Base-by-base conservation (phyloP, 2,888 invertebrate species). In the Chaitophorus viminalis region DNA sequence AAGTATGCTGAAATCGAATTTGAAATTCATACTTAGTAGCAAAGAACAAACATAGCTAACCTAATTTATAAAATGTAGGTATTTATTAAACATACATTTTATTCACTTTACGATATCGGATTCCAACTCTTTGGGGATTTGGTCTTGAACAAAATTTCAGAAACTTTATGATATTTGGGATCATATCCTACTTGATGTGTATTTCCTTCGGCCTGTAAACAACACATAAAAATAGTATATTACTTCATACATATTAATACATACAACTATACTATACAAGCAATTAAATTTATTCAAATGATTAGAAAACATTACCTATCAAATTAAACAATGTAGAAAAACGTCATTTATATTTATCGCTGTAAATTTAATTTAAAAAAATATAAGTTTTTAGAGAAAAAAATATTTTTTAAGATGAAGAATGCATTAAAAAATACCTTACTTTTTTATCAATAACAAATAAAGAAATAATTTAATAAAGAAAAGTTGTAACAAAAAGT, bases 201-300 rank as follows among this genome's bases (percentile, higher is more conserved):
- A 65, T 87, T 87, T 39, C 86, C 86, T 21, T 78, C 39, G 0
- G 86, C 86, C 86, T 87, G 60, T 29, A 54, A 86, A 78, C n/a
- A 76, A 68, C 9, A 17, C 31, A 21, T 70, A 6, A 70, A 31
- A 21, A 54, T 54, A 52, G 3, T 54, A 76, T 52, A 52, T 52
- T 17, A 75, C 36, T 74, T 75, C 25, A 36, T 33, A 65, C n/a
- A n/a, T 65, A 21, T 8, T n/a, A 65, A 9, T 25, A 65, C n/a
- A n/a, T n/a, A n/a, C n/a, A n/a, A n/a, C n/a, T n/a, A 21, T n/a
- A 65, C 6, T 11, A 68, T 68, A 29, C 11, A 68, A 29, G 29
- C 6, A 25, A 25, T 9, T 68, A 11, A 68, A n/a, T n/a, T 68
- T n/a, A 8, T 68, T 68, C 25, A 60, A 21, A 60, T 68, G n/a